Conservation (phyloP, 1,140 invertebrate genomes). For the Drosophila simulans region DNA sequence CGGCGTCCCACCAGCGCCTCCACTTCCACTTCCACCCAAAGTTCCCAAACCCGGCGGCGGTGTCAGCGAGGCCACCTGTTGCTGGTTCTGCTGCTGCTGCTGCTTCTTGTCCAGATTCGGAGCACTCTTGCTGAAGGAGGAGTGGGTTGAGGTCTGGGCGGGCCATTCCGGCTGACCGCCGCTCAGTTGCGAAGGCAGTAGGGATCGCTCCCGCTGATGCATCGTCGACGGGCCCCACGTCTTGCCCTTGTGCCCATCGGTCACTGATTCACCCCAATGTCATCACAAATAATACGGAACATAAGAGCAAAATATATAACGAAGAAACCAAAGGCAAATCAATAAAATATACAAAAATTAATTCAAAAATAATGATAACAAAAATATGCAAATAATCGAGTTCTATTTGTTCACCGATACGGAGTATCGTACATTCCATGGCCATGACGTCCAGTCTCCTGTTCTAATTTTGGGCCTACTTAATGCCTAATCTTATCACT, state of each 20-base stretch:
- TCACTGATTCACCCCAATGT: constrained; percentile 85
- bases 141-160: constrained; percentile 83
- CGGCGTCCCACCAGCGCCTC: constrained; percentile 41
- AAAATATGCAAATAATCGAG: constrained; percentile 1
- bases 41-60: constrained; percentile 35
- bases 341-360: constrained; percentile 26
- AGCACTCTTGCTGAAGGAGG: constrained; percentile 87
- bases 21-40: constrained; percentile 29
- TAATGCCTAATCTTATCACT: constrained; percentile 27
- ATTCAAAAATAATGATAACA: constrained; percentile 21
- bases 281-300: constrained; percentile 17
- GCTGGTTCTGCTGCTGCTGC: constrained; percentile 32
- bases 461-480: neutral
- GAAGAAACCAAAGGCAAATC: constrained; percentile 16
- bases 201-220: constrained; percentile 94
- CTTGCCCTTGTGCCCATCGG: constrained; percentile 97
- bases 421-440: neutral
- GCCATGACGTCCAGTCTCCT: neutral
- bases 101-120: constrained; percentile 92
- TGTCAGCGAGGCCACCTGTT: constrained; percentile 37
- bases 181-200: constrained; percentile 86
- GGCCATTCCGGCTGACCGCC: constrained; percentile 82
- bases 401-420: constrained; percentile 1
- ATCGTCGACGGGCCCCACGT: constrained; percentile 97
- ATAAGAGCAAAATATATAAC: constrained; percentile 26